Evolutionary conservation across 2,888 invertebrate species (phyloP), one percentile per base, ranked within the genome.

Genomic region (Cheilosia urbana): DNA sequence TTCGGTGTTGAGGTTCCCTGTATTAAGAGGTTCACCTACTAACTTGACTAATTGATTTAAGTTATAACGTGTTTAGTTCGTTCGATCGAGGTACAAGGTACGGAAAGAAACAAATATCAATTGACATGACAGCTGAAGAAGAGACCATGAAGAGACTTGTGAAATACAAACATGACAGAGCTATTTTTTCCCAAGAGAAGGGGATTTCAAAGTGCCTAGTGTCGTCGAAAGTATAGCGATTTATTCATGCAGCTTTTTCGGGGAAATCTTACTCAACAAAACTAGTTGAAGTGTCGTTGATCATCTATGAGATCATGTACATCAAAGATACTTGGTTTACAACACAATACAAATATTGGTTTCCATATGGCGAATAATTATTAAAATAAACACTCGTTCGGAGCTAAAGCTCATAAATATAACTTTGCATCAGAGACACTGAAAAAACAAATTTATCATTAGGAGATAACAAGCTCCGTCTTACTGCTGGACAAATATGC

Each of bases 251-350:
- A 9, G 9, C 17, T 17, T 47, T 47, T 47, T 47, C 2, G 2
- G 6, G 17, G n/a, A 5, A 47, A 47, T n/a, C 6, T n/a, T 9
- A 7, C 19, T 19, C 17, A 9, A 47, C 45, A 47, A 17, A 47
- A 47, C 45, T 17, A 47, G 5, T 17, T 47, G 17, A 17, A 47
- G 45, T 17, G 45, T 7, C 17, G 45, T 7, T 47, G 45, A 6
- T 47, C 45, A 15, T 30, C 34, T 34, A 47, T 63, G 27, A 40
- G 19, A 40, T 63, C 30, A 34, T 49, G 17, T 37, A 37, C 37
- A 13, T 37, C 37, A 13, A 37, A 13, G 3, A 13, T 13, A 4
- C 0, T 13, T 37, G 13, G 37, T 4, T 37, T 37, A 37, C 37
- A 34, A 34, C 27, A 1, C 27, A 30, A 30, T 30, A 9, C 30